Conservation (phyloP, 2,113 vertebrate genomes). For the Aplodontia rufa region DNA sequence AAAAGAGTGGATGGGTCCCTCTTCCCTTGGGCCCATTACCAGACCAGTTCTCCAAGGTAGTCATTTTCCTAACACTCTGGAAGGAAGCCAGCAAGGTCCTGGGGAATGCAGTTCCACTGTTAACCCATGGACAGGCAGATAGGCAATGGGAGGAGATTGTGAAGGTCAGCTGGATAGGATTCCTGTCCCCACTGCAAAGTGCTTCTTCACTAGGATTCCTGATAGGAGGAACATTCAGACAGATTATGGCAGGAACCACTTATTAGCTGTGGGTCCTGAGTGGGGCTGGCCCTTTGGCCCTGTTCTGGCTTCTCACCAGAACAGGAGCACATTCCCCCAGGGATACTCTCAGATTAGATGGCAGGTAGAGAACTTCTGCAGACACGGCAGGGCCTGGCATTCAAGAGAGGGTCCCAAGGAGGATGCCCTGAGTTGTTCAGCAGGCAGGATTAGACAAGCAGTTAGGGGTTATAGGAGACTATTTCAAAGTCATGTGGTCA, state of each 20-base stretch:
- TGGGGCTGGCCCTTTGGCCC: neutral
- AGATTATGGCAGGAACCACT: neutral
- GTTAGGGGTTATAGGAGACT: neutral
- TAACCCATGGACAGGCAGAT: neutral
- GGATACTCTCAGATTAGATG: neutral
- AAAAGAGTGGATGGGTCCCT: neutral
- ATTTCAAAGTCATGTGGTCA: neutral
- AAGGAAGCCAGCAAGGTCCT: neutral
- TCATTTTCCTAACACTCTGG: neutral
- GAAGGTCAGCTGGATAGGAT: neutral
- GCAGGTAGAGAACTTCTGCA: neutral
- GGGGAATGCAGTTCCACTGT: neutral
- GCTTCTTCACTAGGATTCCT: neutral
- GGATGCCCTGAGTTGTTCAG: rapidly evolving
- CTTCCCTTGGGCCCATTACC: neutral
- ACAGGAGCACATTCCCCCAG: neutral
- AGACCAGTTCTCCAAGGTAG: neutral
- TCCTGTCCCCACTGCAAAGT: neutral
- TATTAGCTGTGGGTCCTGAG: neutral
- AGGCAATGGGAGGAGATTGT: rapidly evolving
- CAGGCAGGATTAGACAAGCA: no score
- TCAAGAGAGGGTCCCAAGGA: neutral
- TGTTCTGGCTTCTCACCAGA: neutral
- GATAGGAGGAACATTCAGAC: neutral
- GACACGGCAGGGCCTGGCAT: neutral